Evolutionary conservation across 2,888 invertebrate species (phyloP), one percentile per base, ranked within the genome.

Genomic region (Caenorhabditis panamensis): DNA sequence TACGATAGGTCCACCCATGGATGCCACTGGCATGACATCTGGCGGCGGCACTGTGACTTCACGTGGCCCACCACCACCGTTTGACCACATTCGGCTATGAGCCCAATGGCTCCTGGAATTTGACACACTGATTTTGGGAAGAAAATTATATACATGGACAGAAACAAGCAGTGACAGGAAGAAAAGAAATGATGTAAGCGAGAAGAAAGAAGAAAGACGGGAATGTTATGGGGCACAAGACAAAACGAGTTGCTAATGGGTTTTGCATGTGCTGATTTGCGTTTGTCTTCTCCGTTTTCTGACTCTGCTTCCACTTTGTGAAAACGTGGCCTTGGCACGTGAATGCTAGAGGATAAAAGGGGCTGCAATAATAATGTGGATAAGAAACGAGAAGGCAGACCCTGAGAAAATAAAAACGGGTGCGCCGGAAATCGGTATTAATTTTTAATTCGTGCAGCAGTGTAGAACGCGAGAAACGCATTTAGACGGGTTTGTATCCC

Each of bases 231-330:
- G 51, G 20, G 47, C 59, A 58, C 47, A 44, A 68, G 58, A 58
- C 36, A 59, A 49, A 51, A 49, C 37, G 37, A 37, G 69, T 28
- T 20, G 26, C 71, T 72, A 72, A 72, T 72, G 71, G 71, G 71
- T 63, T 71, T 72, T 63, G 71, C 71, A 72, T 72, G 71, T 20
- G 51, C 71, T 63, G 71, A 72, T 72, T 63, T 44, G 63, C 47
- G 47, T 20, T n/a, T 20, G 18, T 20, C n/a, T 47, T 18, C 18
- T 18, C 18, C 5, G 36, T 18, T 53, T 53, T 20, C n/a, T 18
- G 31, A 31, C 24, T 26, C 44, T 11, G 41, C 41, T 41, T 41
- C 41, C 41, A 41, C 41, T 41, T 41, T 41, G 41, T 41, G 41
- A 13, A 41, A 41, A 13, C 13, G 13, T 41, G 9, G 41, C 2